A percentile compares a stretch with the other conserved stretches of the same genome.
Conservation (phyloP, 1,140 invertebrate genomes). For the Calliphora vicina region DNA sequence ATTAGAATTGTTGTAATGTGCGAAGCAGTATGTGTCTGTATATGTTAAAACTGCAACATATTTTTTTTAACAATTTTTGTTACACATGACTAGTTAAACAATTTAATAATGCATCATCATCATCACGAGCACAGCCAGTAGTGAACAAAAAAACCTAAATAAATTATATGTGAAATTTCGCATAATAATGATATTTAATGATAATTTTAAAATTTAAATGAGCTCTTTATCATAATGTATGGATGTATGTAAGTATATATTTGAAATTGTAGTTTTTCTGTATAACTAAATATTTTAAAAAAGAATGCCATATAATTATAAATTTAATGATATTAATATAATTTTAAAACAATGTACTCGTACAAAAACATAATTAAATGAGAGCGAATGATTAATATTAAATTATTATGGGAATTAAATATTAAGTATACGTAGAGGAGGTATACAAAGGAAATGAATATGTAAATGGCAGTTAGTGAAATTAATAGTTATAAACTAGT, state of each 20-base stretch:
- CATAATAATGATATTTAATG: neutral
- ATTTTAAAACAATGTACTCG: too few relatives aligned
- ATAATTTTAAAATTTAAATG: neutral
- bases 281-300: too few relatives aligned
- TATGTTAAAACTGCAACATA: neutral
- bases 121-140: neutral
- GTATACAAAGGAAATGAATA: too few relatives aligned
- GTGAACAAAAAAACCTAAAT: neutral
- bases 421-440: neutral
- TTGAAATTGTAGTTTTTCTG: neutral
- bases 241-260: too few relatives aligned
- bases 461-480: too few relatives aligned
- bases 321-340: too few relatives aligned
- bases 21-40: neutral
- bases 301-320: neutral
- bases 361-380: neutral
- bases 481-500: too few relatives aligned
- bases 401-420: neutral
- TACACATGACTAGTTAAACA: neutral
- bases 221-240: neutral
- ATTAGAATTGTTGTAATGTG: neutral
- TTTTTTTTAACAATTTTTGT: neutral
- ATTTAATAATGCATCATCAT: constrained; percentile 10
- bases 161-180: neutral
- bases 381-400: neutral